Evolutionary conservation across 1,140 invertebrate species (phyloP), one percentile per base, ranked within the genome.

Genomic region (Halotydeus destructor): DNA sequence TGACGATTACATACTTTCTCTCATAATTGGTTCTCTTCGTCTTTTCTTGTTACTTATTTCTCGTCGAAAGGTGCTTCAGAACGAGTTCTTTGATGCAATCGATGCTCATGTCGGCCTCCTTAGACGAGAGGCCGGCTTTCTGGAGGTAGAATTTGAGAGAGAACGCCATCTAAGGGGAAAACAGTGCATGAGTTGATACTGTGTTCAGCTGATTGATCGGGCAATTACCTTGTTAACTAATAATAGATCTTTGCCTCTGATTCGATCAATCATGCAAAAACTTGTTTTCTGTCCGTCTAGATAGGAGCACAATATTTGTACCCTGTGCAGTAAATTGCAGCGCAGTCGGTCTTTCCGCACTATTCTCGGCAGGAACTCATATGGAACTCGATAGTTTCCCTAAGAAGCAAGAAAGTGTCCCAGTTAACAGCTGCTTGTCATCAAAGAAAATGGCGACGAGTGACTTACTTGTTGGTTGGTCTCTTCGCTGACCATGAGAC

Each of bases 401-500:
- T 39, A 27, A 2, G 21, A 18, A 27, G 8, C 18, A 8, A 39
- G 38, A 26, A 18, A 14, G 18, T 22, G 30, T 3, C 3, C 6
- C 11, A 3, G n/a, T 36, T 36, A 5, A 3, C 18, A 3, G 9
- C 12, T 28, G 19, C 6, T 39, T 28, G 27, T 0, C 11, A 2
- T 3, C 18, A 35, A 8, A 16, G 14, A 5, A 37, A 37, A n/a
- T 21, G 11, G 19, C 14, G 8, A 18, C 6, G 22, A 24, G 6
- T 39, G 5, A 37, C 16, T 37, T 37, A 37, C 35, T 18, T 37
- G 35, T 22, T 19, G n/a, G 6, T 11, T n/a, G 1, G 24, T 18
- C 11, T 39, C 25, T 16, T 39, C 38, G 23, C 38, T 39, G 9
- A 39, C 16, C 38, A 39, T 39, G 21, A 39, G 38, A 27, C 38